These are phyloP conservation scores for Chironex yamaguchii DNA, from an alignment of 30 jellyfish, hydroid and myxozoan species.

Conservation along the genomic window DNA sequence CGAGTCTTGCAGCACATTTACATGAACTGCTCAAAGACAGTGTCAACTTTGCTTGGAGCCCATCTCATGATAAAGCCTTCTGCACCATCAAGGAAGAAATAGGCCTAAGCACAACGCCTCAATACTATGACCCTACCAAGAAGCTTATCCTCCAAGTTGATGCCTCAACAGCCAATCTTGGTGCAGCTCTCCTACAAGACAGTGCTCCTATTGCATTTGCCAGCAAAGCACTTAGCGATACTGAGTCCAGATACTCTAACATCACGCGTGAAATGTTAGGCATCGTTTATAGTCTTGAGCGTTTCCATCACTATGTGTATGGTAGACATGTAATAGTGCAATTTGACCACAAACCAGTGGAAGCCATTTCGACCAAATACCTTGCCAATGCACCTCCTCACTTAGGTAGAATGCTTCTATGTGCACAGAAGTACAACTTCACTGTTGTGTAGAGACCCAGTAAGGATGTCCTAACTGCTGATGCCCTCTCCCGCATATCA, in stretches of 20 bases:
- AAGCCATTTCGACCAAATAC: constrained; percentile 3
- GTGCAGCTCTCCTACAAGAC: constrained; percentile 8
- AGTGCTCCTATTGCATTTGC: constrained; percentile 26
- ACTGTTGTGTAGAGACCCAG: background rate
- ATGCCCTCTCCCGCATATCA: constrained; percentile 24
- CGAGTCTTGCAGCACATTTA: constrained; percentile 9
- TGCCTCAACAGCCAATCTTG: constrained; percentile 11
- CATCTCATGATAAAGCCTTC: constrained; percentile 20
- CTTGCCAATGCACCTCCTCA: constrained; percentile 35
- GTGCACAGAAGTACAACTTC: constrained; percentile 14
- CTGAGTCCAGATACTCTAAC: constrained; percentile 16
- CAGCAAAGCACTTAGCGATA: constrained; percentile 14
- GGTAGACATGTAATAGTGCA: constrained; percentile 15
- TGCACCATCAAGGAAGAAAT: background rate
- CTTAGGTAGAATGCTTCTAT: constrained; percentile 28
- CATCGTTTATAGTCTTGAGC: constrained; percentile 12
- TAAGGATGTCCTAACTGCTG: constrained; percentile 11
- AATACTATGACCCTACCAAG: constrained; percentile 17
- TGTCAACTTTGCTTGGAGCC: background rate
- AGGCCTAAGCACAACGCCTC: constrained; percentile 8
- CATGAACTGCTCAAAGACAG: constrained; percentile 1
- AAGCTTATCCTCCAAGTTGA: constrained; percentile 19
- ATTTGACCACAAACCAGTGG: constrained; percentile 28
- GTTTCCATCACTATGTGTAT: constrained; percentile 19
- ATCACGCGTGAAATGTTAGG: constrained; percentile 7